Conservation (phyloP, 2,113 vertebrate species). For the Propithecus coquereli region DNA sequence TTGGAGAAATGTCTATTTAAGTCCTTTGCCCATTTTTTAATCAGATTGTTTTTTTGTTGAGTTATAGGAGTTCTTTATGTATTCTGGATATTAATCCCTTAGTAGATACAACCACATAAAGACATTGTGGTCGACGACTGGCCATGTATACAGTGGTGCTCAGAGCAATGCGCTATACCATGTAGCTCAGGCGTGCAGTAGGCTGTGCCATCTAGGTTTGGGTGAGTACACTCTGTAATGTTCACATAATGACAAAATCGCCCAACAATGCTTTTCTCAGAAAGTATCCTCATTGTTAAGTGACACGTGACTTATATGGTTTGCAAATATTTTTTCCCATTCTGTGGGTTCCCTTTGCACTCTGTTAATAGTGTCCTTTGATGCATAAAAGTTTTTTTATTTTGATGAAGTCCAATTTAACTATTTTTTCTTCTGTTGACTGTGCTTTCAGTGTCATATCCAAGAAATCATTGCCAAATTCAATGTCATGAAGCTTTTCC, state of each 20-base stretch:
- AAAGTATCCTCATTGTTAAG: background rate
- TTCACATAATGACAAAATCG: background rate
- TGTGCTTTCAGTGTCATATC: background rate
- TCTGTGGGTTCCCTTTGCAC: background rate
- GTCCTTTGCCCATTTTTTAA: background rate
- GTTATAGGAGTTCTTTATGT: background rate
- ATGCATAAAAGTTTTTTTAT: background rate
- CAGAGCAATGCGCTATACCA: background rate
- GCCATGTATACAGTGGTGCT: background rate
- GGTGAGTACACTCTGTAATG: background rate
- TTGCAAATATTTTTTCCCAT: background rate
- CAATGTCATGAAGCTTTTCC: background rate
- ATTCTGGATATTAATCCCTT: background rate
- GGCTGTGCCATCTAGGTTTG: background rate
- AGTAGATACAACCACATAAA: background rate
- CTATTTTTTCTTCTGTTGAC: background rate
- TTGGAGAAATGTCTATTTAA: background rate
- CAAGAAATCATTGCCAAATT: conserved; percentile 22
- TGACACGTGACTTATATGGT: background rate
- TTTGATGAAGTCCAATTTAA: background rate
- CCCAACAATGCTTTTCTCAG: background rate
- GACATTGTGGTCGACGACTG: background rate
- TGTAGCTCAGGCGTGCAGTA: background rate
- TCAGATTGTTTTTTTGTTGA: background rate
- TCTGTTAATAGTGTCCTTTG: background rate